phyloP scores from a whole-genome alignment of 2,888 invertebrate genomes.

The Psylliodes chrysocephalus region DNA sequence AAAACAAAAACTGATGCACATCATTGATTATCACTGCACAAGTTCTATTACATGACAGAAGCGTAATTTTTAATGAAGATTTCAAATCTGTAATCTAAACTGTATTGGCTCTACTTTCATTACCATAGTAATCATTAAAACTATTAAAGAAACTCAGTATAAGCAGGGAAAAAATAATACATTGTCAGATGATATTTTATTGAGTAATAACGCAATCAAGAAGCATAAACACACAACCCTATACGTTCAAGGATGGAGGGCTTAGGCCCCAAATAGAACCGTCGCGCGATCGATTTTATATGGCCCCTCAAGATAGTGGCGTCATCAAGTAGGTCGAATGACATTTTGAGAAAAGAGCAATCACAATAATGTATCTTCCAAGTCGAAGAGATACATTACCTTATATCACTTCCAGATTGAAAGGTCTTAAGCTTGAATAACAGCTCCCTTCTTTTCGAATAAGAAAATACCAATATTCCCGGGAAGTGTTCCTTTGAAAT shows the following conservation, averaged over 20 bases:
- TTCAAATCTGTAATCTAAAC: too few relatives aligned
- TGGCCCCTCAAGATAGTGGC: slow-evolving; percentile 28
- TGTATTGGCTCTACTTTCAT: too few relatives aligned
- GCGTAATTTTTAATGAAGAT: too few relatives aligned
- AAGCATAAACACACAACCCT: neutral
- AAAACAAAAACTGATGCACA: too few relatives aligned
- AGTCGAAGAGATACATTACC: slow-evolving; percentile 38
- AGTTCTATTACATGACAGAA: too few relatives aligned
- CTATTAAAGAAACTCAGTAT: too few relatives aligned
- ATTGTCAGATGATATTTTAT: neutral
- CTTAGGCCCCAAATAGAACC: slow-evolving; percentile 7
- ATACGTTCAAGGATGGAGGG: neutral
- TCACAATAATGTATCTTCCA: slow-evolving; percentile 40
- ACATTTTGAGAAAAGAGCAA: slow-evolving; percentile 40
- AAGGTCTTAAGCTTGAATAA: slow-evolving; percentile 36
- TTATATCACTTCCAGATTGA: slow-evolving; percentile 40
- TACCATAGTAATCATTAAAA: too few relatives aligned
- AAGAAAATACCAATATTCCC: slow-evolving; percentile 33
- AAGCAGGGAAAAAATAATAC: too few relatives aligned
- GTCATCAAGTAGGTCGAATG: slow-evolving; percentile 34
- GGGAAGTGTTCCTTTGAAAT: slow-evolving; percentile 32
- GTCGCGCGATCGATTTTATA: slow-evolving; percentile 25
- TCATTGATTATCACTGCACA: too few relatives aligned
- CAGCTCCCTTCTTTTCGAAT: slow-evolving; percentile 25
- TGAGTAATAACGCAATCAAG: neutral